Evolutionary conservation across 2,888 invertebrate species (phyloP).

Genomic region (Conchocele bisecta): DNA sequence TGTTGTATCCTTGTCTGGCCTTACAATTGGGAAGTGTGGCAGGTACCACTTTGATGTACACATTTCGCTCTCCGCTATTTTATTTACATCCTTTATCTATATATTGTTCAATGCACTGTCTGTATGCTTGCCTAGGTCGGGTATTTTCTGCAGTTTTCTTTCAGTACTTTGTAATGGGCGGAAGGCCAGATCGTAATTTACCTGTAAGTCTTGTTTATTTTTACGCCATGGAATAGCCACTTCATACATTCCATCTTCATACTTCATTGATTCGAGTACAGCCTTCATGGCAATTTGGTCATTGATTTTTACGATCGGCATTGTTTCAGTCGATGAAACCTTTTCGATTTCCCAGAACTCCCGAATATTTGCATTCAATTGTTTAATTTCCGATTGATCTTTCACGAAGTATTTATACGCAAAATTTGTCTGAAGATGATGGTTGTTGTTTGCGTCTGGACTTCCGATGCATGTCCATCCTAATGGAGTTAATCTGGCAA

Average conservation of each 20-base stretch:
- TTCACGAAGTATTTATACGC: no score
- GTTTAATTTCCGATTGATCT: no score
- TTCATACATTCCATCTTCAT: background rate
- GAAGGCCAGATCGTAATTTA: slow-evolving; percentile 3
- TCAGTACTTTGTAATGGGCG: background rate
- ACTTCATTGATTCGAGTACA: slow-evolving; percentile 8
- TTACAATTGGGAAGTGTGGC: slow-evolving; percentile 12
- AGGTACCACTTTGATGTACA: slow-evolving; percentile 12
- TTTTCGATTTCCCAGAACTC: no score
- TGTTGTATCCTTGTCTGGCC: slow-evolving; percentile 19
- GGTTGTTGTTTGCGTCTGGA: background rate
- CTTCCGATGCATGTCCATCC: slow-evolving; percentile 21
- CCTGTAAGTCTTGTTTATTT: background rate
- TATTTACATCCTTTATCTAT: slow-evolving; percentile 9
- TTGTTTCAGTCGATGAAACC: background rate
- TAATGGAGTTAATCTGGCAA: slow-evolving; percentile 7
- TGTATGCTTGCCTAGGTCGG: background rate
- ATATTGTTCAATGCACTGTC: background rate
- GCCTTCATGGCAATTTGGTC: background rate
- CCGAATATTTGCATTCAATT: no score
- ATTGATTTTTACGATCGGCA: background rate
- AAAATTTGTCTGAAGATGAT: background rate
- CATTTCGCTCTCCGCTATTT: background rate
- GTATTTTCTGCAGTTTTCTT: background rate
- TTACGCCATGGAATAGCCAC: background rate